Percentiles rank a stretch among this genome's conserved stretches.
phyloP scores from a whole-genome alignment of 2,888 invertebrate species.

The Acrocyrtus sp. region DNA sequence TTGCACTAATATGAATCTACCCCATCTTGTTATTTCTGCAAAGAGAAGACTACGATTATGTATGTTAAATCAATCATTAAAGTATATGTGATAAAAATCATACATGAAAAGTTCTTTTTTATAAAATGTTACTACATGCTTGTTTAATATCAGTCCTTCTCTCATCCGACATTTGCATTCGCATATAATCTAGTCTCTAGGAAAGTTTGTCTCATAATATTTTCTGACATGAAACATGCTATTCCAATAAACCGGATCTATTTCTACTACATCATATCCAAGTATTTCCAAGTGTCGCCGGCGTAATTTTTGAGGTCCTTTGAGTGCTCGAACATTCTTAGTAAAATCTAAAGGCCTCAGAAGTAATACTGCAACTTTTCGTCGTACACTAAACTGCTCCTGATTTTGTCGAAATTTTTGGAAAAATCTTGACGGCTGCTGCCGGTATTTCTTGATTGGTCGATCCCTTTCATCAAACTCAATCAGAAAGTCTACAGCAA shows the following conservation, averaged over 20 bases:
- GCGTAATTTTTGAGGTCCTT: constrained; percentile 70
- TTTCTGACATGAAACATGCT: constrained; percentile 70
- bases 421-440: constrained; percentile 11
- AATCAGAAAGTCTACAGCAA: constrained; percentile 63
- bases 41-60: constrained; percentile 42
- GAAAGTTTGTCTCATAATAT: constrained; percentile 68
- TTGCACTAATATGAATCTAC: constrained; percentile 5
- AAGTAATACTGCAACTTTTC: constrained; percentile 69
- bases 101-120: constrained; percentile 1
- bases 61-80: constrained; percentile 12
- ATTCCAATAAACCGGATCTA: constrained; percentile 71
- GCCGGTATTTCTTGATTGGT: constrained; percentile 40
- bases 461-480: constrained; percentile 59
- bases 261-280: constrained; percentile 72
- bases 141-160: background rate
- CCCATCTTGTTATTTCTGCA: constrained; percentile 38
- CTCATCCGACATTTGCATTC: constrained; percentile 9
- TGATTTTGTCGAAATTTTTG: constrained; percentile 19
- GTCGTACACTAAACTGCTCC: constrained; percentile 19
- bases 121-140: background rate
- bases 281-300: constrained; percentile 74
- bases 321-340: constrained; percentile 67
- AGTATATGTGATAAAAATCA: constrained; percentile 35
- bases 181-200: constrained; percentile 55
- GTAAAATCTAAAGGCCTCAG: constrained; percentile 69